A percentile compares a stretch with the other conserved stretches of the same genome.
Conservation (phyloP, 2,888 invertebrate species). For the Lepidocyrtoides sp. region DNA sequence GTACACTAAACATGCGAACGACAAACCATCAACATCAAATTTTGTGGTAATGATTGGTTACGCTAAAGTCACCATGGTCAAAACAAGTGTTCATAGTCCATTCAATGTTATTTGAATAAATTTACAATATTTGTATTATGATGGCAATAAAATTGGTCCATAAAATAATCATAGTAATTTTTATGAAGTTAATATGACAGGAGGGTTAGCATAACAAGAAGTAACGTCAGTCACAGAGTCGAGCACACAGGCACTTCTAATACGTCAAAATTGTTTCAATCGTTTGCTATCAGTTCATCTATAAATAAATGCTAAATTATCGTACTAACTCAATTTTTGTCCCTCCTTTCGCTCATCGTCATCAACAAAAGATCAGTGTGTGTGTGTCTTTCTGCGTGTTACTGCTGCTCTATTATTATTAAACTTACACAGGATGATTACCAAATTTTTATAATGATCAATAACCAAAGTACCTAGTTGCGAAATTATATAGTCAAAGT, state of each 20-base stretch:
- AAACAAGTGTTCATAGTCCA: background rate
- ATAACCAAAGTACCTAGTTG: background rate
- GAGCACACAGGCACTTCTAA: slow-evolving; percentile 2
- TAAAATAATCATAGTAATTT: slow-evolving; percentile 77
- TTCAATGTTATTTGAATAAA: slow-evolving; percentile 44
- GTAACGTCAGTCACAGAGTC: background rate
- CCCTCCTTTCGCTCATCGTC: background rate
- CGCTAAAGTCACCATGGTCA: slow-evolving; percentile 69
- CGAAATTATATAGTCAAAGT: slow-evolving; percentile 31
- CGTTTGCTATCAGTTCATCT: slow-evolving; percentile 36
- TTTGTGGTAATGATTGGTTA: slow-evolving; percentile 48
- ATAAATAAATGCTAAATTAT: slow-evolving; percentile 56
- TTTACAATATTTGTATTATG: slow-evolving; percentile 65
- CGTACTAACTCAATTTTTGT: slow-evolving; percentile 13
- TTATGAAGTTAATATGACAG: slow-evolving; percentile 65
- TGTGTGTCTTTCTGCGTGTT: background rate
- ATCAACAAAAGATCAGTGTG: background rate
- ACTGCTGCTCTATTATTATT: background rate
- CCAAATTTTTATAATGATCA: slow-evolving; percentile 23
- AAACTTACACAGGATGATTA: background rate
- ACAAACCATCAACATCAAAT: slow-evolving; percentile 7
- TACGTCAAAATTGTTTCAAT: slow-evolving; percentile 54
- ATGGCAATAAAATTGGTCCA: slow-evolving; percentile 64
- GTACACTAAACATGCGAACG: background rate
- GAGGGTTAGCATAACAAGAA: slow-evolving; percentile 24